Conservation (phyloP, 2,888 invertebrate species). For the Epirrhoe tristata region DNA sequence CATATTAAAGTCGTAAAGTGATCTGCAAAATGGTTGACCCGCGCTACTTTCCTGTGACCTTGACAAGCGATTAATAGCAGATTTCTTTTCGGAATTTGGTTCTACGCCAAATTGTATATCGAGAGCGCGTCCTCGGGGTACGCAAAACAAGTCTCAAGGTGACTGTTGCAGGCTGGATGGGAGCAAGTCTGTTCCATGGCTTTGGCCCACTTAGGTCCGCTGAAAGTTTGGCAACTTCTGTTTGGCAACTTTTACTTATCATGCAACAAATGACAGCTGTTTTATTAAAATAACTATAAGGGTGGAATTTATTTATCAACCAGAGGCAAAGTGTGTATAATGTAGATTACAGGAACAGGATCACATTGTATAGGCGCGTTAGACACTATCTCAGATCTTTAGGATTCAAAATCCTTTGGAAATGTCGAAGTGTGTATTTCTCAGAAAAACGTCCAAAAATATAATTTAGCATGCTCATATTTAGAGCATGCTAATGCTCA, state of each 20-base stretch:
- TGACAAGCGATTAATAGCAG: conserved; percentile 43
- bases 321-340: not conserved
- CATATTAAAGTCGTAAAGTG: conserved; percentile 31
- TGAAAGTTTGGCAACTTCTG: conserved; percentile 39
- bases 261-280: conserved; percentile 31
- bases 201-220: conserved; percentile 53
- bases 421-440: too few relatives aligned
- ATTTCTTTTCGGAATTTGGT: conserved; percentile 51
- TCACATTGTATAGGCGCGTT: too few relatives aligned
- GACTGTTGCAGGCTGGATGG: conserved; percentile 52
- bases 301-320: conserved; percentile 7
- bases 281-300: conserved; percentile 22
- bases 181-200: conserved; percentile 53
- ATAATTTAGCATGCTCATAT: too few relatives aligned
- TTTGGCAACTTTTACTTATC: conserved; percentile 29
- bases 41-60: conserved; percentile 52
- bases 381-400: too few relatives aligned
- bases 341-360: too few relatives aligned
- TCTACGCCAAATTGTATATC: conserved; percentile 49
- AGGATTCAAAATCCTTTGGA: too few relatives aligned
- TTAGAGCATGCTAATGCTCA: too few relatives aligned
- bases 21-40: conserved; percentile 44
- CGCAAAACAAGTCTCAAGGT: conserved; percentile 46
- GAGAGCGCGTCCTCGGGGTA: conserved; percentile 42
- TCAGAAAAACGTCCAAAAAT: too few relatives aligned